phyloP scores from a whole-genome alignment of 2,797 vertebrate species.

The Ambastaia sidthimunki region DNA sequence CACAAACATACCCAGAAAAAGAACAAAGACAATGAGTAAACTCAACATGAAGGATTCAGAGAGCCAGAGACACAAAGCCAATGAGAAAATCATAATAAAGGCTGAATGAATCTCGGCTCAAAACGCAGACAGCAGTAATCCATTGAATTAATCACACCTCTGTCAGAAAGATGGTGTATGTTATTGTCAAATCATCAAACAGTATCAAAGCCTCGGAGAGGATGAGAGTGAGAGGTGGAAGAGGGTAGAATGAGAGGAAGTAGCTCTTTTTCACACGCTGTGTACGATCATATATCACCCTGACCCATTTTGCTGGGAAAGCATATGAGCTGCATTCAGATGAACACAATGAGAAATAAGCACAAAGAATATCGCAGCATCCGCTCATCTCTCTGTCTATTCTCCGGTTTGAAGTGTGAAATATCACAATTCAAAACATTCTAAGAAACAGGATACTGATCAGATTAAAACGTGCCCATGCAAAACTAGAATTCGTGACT shows the following conservation, averaged over 20 bases:
- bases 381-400: background rate
- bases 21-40: constrained; percentile 21
- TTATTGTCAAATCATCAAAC: background rate
- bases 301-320: constrained; percentile 51
- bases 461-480: background rate
- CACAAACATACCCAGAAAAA: constrained; percentile 9
- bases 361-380: constrained; percentile 40
- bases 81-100: background rate
- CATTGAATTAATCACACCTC: background rate
- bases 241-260: constrained; percentile 6
- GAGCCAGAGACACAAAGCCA: background rate
- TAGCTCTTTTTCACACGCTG: constrained; percentile 2
- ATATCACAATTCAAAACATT: background rate
- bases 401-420: background rate
- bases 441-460: background rate
- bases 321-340: constrained; percentile 32
- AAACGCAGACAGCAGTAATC: no score
- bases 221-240: background rate
- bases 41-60: background rate
- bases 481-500: background rate
- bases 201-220: background rate
- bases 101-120: background rate
- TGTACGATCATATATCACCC: constrained; percentile 40
- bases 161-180: background rate
- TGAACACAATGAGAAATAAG: constrained; percentile 44